Conservation (phyloP, 2,113 vertebrate species). For the Eonycteris spelaea region DNA sequence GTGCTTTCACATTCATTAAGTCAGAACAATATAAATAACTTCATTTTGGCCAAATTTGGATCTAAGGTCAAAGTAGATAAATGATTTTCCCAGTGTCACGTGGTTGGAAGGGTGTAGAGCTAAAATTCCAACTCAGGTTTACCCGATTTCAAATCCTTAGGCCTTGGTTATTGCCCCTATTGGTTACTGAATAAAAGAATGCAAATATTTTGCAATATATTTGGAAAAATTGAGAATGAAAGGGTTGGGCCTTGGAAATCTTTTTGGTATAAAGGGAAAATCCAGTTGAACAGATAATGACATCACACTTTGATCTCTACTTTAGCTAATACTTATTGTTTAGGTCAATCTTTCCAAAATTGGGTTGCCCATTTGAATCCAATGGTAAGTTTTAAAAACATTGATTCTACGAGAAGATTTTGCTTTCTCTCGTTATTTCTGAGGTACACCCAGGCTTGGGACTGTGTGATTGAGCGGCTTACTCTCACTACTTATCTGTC, state of each 20-base stretch:
- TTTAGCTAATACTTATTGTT: background rate
- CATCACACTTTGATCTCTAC: background rate
- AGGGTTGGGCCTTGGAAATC: background rate
- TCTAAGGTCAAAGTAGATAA: background rate
- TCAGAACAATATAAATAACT: background rate
- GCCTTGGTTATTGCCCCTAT: background rate
- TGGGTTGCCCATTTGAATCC: background rate
- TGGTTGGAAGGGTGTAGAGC: background rate
- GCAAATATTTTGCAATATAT: background rate
- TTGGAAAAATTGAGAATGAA: background rate
- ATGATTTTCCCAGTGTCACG: background rate
- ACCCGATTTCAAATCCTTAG: background rate
- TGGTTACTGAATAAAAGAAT: background rate
- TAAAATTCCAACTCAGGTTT: background rate
- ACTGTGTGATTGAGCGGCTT: background rate
- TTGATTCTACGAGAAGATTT: background rate
- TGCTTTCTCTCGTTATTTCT: background rate
- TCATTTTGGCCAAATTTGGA: background rate
- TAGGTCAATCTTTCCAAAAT: background rate
- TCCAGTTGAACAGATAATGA: background rate
- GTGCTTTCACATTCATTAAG: background rate
- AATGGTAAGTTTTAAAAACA: background rate
- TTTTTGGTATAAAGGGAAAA: constrained; percentile 6
- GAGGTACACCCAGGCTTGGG: background rate
- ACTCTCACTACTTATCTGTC: background rate